Evolutionary conservation across 2,113 vertebrate genomes (phyloP).

Genomic region (Sturnus vulgaris): DNA sequence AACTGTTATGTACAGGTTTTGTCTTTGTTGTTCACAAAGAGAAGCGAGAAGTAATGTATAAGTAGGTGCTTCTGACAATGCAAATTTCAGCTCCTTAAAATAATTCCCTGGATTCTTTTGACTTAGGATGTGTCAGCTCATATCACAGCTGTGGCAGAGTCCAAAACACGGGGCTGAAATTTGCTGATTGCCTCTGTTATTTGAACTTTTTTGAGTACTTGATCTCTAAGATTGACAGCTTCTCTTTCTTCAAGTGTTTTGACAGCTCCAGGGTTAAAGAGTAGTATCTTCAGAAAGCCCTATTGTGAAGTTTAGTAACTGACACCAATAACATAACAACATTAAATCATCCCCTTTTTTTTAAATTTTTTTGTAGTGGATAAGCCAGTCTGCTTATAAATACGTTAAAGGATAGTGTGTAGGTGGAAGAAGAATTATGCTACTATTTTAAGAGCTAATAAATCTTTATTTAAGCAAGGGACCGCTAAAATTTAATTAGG

Average conservation of each 20-base stretch:
- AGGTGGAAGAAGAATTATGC: slow-evolving; percentile 79
- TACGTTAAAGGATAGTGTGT: slow-evolving; percentile 69
- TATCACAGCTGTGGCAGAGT: neutral
- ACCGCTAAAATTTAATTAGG: slow-evolving; percentile 81
- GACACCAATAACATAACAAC: slow-evolving; percentile 64
- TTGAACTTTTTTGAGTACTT: neutral
- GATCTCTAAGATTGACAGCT: slow-evolving; percentile 13
- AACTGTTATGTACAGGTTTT: neutral
- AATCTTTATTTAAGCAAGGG: slow-evolving; percentile 82
- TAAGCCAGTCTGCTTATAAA: slow-evolving; percentile 76
- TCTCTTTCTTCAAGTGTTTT: slow-evolving; percentile 35
- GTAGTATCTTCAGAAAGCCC: slow-evolving; percentile 60
- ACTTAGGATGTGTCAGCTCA: neutral
- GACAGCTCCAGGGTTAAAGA: slow-evolving; percentile 42
- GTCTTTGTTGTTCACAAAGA: neutral
- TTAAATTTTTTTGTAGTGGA: slow-evolving; percentile 15
- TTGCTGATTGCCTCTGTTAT: neutral
- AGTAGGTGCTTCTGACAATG: neutral
- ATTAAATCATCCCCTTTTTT: slow-evolving; percentile 59
- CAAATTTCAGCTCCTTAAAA: neutral
- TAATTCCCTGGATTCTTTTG: neutral
- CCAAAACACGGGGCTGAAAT: neutral
- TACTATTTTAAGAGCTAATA: slow-evolving; percentile 79
- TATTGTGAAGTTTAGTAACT: slow-evolving; percentile 66
- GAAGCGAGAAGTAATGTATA: neutral